phyloP scores from a whole-genome alignment of 2,797 vertebrate genomes.

The Tympanoctomys barrerae region DNA sequence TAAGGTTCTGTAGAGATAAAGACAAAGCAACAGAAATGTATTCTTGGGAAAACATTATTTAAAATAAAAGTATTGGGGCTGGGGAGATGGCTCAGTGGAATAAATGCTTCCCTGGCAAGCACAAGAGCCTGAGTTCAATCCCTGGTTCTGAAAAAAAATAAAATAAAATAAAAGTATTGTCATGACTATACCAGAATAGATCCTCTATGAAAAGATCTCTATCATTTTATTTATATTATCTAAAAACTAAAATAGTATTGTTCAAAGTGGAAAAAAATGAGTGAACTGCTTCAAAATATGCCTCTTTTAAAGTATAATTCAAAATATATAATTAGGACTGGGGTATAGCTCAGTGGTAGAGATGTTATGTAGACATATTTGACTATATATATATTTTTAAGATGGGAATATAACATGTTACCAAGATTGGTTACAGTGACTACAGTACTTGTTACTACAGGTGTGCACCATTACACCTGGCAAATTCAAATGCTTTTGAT shows the following conservation, averaged over 20 bases:
- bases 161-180: conserved; percentile 62
- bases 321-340: conserved; percentile 10
- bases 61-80: conserved; percentile 62
- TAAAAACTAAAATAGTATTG: conserved; percentile 14
- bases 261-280: conserved; percentile 29
- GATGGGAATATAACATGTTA: neutral
- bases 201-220: neutral
- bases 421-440: neutral
- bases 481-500: conserved; percentile 11
- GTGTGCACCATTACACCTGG: neutral
- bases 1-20: neutral
- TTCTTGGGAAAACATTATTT: conserved; percentile 50
- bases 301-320: neutral
- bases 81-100: too few species aligned
- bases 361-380: neutral
- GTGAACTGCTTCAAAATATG: conserved; percentile 21
- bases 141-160: too few species aligned
- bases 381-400: neutral
- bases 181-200: neutral
- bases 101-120: too few species aligned
- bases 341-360: neutral
- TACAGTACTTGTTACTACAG: neutral
- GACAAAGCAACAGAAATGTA: conserved; percentile 23
- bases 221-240: conserved; percentile 2
- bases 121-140: too few species aligned